phyloP scores from a whole-genome alignment of 2,113 vertebrate genomes.

The Leucoraja erinaceus region DNA sequence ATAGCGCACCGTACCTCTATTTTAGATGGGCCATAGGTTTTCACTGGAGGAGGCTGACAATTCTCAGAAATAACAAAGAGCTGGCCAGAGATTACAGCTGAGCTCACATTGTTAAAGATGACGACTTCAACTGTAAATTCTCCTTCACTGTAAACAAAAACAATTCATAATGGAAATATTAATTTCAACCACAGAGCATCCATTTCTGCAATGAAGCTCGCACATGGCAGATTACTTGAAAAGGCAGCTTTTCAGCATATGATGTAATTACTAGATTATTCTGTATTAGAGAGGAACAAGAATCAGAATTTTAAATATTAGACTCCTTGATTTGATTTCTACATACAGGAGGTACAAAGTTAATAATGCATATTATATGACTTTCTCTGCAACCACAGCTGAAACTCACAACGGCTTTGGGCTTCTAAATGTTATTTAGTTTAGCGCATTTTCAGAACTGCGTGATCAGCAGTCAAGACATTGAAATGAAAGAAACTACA shows the following conservation, averaged over 20 bases:
- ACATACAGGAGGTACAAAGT: background rate
- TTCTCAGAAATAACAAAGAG: constrained; percentile 61
- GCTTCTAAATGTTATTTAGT: background rate
- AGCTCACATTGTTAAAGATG: constrained; percentile 63
- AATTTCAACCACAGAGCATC: background rate
- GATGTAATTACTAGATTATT: background rate
- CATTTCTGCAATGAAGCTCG: background rate
- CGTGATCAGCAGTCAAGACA: too few relatives aligned
- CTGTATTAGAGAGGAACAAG: background rate
- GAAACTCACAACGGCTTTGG: background rate
- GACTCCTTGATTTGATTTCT: background rate
- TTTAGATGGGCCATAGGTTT: constrained; percentile 65
- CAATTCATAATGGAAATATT: background rate
- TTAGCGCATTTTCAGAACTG: too few relatives aligned
- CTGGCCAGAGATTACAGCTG: constrained; percentile 53
- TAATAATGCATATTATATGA: background rate
- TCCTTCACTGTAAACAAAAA: constrained; percentile 54
- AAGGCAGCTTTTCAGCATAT: background rate
- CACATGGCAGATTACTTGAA: background rate
- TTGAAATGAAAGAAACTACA: too few relatives aligned
- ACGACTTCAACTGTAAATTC: constrained; percentile 61
- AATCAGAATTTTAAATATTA: background rate
- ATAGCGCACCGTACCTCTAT: constrained; percentile 57
- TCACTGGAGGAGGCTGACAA: constrained; percentile 69
- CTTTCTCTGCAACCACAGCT: background rate